Conservation (phyloP, 2,113 vertebrate species). For the Nothoprocta perdicaria region DNA sequence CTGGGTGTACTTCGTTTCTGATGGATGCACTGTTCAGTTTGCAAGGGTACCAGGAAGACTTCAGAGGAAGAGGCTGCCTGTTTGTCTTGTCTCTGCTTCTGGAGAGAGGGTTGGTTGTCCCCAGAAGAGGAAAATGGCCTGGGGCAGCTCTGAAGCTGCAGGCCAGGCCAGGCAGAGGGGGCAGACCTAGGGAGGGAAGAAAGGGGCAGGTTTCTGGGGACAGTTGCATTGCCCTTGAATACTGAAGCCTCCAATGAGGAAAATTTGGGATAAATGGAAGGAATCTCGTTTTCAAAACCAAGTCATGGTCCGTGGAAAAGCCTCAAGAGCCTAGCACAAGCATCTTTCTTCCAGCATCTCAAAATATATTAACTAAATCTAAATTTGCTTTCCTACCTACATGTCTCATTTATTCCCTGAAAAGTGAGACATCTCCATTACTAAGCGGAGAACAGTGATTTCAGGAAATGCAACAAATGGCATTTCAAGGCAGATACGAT, state of each 20-base stretch:
- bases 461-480: neutral
- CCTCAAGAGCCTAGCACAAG: neutral
- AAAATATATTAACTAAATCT: neutral
- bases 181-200: neutral
- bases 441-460: neutral
- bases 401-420: neutral
- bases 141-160: neutral
- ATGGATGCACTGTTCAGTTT: neutral
- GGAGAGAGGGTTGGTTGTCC: neutral
- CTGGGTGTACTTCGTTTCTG: neutral
- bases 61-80: neutral
- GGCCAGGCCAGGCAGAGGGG: neutral
- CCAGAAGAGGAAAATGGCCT: neutral
- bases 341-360: accelerated
- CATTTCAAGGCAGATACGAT: neutral
- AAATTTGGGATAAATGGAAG: neutral
- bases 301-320: neutral
- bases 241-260: neutral
- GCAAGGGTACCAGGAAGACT: neutral
- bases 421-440: neutral
- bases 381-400: neutral
- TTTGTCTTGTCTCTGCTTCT: neutral
- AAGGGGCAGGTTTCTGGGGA: neutral
- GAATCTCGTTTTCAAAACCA: neutral
- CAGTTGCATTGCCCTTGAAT: slow-evolving; percentile 6